These are phyloP conservation scores for Neolamprologus cancellatus DNA, from an alignment of 2,113 vertebrate genomes.

Conservation along the genomic window DNA sequence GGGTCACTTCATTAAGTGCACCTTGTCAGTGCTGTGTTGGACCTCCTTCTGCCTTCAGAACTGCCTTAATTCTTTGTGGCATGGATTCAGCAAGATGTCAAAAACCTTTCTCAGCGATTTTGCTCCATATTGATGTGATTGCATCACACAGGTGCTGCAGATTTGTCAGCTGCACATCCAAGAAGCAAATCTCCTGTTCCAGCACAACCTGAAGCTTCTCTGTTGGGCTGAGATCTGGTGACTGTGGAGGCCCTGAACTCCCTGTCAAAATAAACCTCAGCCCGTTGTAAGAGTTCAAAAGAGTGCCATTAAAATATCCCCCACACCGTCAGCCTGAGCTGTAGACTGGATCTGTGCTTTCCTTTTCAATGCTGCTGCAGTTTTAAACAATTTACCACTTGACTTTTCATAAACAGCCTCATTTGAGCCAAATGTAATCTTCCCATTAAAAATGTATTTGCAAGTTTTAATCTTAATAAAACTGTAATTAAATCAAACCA, in stretches of 20 bases:
- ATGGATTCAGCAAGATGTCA: neutral
- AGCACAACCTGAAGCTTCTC: neutral
- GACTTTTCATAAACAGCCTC: neutral
- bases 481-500: neutral
- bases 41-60: neutral
- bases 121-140: neutral
- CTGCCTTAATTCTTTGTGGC: neutral
- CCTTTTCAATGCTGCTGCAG: neutral
- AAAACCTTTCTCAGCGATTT: neutral
- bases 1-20: neutral
- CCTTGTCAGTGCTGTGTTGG: neutral
- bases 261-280: neutral
- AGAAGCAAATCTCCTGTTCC: neutral
- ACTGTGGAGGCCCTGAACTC: neutral
- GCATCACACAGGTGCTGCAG: neutral
- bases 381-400: neutral
- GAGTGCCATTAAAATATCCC: neutral
- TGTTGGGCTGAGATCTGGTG: neutral
- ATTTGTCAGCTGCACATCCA: neutral
- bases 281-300: neutral
- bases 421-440: neutral
- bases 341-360: neutral
- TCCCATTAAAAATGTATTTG: neutral
- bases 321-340: neutral
- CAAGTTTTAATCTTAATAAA: neutral